Conservation (phyloP, 2,888 invertebrate genomes). For the Brassicogethes aeneus region DNA sequence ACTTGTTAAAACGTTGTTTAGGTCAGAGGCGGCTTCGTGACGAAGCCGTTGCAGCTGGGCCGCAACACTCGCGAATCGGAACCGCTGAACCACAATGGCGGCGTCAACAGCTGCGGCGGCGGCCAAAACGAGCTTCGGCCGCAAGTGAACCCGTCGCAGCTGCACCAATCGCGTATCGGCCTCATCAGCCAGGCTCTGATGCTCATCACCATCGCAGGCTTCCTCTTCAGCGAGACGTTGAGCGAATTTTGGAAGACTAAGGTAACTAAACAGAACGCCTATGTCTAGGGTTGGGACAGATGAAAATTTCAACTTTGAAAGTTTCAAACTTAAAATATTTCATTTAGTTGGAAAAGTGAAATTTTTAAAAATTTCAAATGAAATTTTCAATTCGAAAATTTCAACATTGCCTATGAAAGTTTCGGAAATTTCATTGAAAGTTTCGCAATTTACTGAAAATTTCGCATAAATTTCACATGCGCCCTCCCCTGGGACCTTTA, state of each 20-base stretch:
- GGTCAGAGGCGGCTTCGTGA: slow-evolving; percentile 77
- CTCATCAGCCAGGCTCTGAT: slow-evolving; percentile 83
- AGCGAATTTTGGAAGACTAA: slow-evolving; percentile 92
- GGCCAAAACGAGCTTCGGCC: slow-evolving; percentile 26
- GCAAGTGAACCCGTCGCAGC: slow-evolving; percentile 70
- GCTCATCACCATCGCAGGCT: slow-evolving; percentile 81
- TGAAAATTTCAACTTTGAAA: too few species aligned
- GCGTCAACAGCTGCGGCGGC: slow-evolving; percentile 6
- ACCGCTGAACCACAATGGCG: slow-evolving; percentile 23
- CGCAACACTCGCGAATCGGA: slow-evolving; percentile 24
- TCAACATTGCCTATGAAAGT: too few species aligned
- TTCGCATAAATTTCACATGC: too few species aligned
- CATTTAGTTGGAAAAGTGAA: too few species aligned
- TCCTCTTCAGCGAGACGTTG: slow-evolving; percentile 83
- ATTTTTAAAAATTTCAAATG: too few species aligned
- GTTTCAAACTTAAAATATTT: too few species aligned
- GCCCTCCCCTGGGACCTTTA: too few species aligned
- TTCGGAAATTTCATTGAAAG: too few species aligned
- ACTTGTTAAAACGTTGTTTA: slow-evolving; percentile 34
- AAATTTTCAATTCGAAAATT: too few species aligned
- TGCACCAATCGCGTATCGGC: slow-evolving; percentile 89
- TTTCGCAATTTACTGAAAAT: too few species aligned
- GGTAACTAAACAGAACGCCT: slow-evolving; percentile 39
- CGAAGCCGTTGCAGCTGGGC: slow-evolving; percentile 37
- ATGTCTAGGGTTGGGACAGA: too few species aligned